Conservation (phyloP, 2,888 invertebrate species). For the Orthosia incerta region DNA sequence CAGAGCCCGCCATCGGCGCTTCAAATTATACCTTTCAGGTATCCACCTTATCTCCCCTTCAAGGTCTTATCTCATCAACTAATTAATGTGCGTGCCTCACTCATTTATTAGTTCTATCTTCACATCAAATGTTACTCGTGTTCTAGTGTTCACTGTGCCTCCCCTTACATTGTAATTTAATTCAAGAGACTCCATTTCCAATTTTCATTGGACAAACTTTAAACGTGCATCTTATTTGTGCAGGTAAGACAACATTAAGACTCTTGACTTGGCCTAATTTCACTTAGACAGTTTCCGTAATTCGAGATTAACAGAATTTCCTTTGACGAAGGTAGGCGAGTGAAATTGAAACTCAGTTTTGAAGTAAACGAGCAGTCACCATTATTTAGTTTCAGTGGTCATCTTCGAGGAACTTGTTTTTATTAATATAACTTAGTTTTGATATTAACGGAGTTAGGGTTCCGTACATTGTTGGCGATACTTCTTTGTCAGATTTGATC, state of each 20-base stretch:
- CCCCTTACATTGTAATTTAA: slow-evolving; percentile 23
- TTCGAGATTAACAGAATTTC: slow-evolving; percentile 66
- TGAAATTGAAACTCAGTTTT: slow-evolving; percentile 66
- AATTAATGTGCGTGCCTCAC: slow-evolving; percentile 69
- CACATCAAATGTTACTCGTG: slow-evolving; percentile 54
- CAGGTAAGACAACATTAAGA: slow-evolving; percentile 39
- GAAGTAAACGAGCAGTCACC: slow-evolving; percentile 59
- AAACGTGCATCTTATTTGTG: slow-evolving; percentile 26
- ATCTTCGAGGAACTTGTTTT: slow-evolving; percentile 63
- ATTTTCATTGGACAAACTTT: slow-evolving; percentile 15
- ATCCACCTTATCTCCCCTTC: slow-evolving; percentile 70
- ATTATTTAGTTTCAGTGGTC: slow-evolving; percentile 65
- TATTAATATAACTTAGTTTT: slow-evolving; percentile 64
- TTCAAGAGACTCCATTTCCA: slow-evolving; percentile 1
- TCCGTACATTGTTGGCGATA: slow-evolving; percentile 36
- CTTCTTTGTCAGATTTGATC: slow-evolving; percentile 30
- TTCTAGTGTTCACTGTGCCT: slow-evolving; percentile 27
- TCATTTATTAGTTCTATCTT: slow-evolving; percentile 66
- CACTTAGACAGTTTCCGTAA: slow-evolving; percentile 60
- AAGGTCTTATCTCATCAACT: slow-evolving; percentile 71
- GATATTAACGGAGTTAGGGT: slow-evolving; percentile 53
- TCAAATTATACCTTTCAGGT: slow-evolving; percentile 76
- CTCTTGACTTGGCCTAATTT: slow-evolving; percentile 56
- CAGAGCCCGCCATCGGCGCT: slow-evolving; percentile 68
- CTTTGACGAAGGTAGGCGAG: slow-evolving; percentile 63